These are phyloP conservation scores for Kryptolebias ocellatus DNA, from an alignment of 2,797 vertebrate genomes.

Conservation along the genomic window DNA sequence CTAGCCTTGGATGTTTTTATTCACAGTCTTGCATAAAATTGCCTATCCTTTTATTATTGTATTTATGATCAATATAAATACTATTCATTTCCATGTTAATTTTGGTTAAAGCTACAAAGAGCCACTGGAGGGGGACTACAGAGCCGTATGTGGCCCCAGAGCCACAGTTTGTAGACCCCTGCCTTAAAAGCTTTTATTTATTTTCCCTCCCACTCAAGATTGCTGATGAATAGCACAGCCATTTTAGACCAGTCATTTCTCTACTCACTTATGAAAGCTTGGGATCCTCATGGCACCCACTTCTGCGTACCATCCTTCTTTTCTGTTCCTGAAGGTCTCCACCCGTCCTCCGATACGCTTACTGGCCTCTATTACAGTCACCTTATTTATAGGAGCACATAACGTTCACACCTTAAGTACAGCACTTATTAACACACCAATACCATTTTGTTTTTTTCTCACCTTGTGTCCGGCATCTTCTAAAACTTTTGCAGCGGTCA, in stretches of 20 bases:
- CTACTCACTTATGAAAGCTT: constrained; percentile 83
- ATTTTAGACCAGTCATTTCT: neutral
- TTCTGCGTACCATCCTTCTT: constrained; percentile 86
- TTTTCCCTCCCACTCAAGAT: too few species aligned
- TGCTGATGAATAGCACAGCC: too few species aligned
- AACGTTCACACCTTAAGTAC: neutral
- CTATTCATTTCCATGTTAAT: too few species aligned
- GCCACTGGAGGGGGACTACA: too few species aligned
- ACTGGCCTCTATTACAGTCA: constrained; percentile 87
- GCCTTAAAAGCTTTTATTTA: too few species aligned
- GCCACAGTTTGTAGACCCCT: too few species aligned
- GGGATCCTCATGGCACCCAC: constrained; percentile 90
- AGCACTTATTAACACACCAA: neutral
- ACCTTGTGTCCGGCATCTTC: constrained; percentile 85
- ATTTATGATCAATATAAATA: too few species aligned
- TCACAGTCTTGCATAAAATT: too few species aligned
- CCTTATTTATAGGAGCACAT: constrained; percentile 54
- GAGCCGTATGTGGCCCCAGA: too few species aligned
- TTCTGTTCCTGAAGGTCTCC: constrained; percentile 81
- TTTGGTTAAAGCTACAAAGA: too few species aligned
- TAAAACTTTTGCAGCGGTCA: constrained; percentile 82
- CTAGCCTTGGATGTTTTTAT: too few species aligned
- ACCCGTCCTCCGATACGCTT: constrained; percentile 84
- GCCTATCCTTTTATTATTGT: too few species aligned
- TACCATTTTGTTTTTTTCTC: neutral